Conservation (phyloP, 2,888 invertebrate genomes). For the Calameuta filiformis region DNA sequence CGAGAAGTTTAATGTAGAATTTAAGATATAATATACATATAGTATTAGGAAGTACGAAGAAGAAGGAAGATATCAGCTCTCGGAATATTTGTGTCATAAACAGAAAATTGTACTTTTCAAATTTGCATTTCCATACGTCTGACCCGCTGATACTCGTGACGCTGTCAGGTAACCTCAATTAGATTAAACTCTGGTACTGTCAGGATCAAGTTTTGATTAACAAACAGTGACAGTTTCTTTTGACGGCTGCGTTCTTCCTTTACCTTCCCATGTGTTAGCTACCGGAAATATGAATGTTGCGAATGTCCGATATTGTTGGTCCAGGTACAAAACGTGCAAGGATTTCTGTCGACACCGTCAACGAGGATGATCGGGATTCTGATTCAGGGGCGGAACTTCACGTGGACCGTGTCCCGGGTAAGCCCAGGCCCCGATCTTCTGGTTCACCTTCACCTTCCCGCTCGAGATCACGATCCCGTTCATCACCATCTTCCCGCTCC, state of each 20-base stretch:
- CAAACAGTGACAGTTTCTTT: no score
- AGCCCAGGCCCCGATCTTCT: constrained; percentile 16
- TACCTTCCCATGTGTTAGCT: no score
- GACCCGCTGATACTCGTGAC: no score
- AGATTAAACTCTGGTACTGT: no score
- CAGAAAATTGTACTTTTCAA: no score
- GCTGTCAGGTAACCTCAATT: no score
- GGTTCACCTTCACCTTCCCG: constrained; percentile 31
- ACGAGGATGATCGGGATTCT: constrained; percentile 67
- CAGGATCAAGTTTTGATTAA: no score
- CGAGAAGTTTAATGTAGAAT: not conserved
- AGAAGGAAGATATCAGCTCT: no score
- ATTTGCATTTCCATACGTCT: no score
- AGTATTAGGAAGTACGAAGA: not conserved
- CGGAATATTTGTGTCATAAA: no score
- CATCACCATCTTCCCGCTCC: constrained; percentile 22
- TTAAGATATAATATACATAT: not conserved
- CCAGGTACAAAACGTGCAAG: constrained; percentile 66
- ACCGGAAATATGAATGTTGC: not conserved
- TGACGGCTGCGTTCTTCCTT: no score
- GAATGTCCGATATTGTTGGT: constrained; percentile 15
- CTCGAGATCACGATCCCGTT: constrained; percentile 38
- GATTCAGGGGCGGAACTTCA: constrained; percentile 55
- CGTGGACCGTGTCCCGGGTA: constrained; percentile 43
- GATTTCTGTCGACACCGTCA: constrained; percentile 65